phyloP scores from a whole-genome alignment of 2,888 invertebrate species.

The Gryllus longicercus region DNA sequence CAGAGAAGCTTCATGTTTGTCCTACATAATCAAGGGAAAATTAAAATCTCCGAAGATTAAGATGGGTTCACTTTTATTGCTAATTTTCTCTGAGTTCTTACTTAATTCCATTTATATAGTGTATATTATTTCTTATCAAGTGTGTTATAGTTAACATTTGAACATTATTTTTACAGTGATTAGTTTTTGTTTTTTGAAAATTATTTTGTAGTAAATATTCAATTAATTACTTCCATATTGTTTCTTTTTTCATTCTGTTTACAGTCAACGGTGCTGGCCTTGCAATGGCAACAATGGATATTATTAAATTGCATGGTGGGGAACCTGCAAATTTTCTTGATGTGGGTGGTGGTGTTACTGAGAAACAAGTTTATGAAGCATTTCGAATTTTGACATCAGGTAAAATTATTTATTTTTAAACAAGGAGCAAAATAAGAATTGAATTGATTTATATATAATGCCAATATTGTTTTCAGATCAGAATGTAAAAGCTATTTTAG shows the following conservation, averaged over 20 bases:
- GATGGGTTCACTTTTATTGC: too few relatives aligned
- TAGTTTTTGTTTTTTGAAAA: neutral
- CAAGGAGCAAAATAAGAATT: neutral
- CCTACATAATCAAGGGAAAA: too few relatives aligned
- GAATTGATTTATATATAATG: too few relatives aligned
- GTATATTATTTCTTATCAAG: too few relatives aligned
- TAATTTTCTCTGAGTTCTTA: too few relatives aligned
- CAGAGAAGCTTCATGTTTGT: too few relatives aligned
- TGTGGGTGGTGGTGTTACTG: conserved; percentile 93
- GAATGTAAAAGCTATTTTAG: conserved; percentile 89
- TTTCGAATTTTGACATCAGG: conserved; percentile 82
- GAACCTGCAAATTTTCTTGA: conserved; percentile 97
- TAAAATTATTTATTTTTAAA: conserved; percentile 41
- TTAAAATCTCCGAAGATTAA: too few relatives aligned
- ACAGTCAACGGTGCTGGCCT: conserved; percentile 97
- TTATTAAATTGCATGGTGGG: conserved; percentile 94
- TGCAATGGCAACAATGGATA: conserved; percentile 99
- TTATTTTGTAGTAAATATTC: neutral
- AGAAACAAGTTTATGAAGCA: conserved; percentile 89
- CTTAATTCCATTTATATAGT: too few relatives aligned
- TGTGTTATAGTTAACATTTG: too few relatives aligned
- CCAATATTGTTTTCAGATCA: conserved; percentile 57
- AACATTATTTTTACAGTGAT: too few relatives aligned
- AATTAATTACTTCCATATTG: neutral
- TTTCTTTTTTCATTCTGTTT: neutral